A percentile compares a stretch with the other conserved stretches of the same genome.
phyloP scores from a whole-genome alignment of 2,888 invertebrate genomes.

The Pyrocoelia pectoralis region DNA sequence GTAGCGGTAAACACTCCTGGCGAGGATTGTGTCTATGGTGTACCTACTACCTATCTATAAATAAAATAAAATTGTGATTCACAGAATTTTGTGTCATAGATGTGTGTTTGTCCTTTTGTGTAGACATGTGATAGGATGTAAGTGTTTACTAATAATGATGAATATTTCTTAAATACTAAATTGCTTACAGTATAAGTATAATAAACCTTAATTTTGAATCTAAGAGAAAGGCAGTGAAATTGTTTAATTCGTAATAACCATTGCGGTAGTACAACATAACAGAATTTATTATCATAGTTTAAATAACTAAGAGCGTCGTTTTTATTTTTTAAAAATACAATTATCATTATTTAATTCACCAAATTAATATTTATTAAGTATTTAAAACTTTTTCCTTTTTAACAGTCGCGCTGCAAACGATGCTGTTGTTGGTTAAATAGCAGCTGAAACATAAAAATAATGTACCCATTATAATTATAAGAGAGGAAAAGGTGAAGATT shows the following conservation, averaged over 20 bases:
- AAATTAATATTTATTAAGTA: background rate
- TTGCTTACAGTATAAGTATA: too few species aligned
- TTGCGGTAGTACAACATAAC: background rate
- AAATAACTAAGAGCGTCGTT: background rate
- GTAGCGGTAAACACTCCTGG: too few species aligned
- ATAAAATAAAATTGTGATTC: too few species aligned
- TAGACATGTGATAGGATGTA: too few species aligned
- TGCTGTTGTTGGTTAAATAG: constrained; percentile 21
- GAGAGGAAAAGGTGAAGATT: constrained; percentile 3
- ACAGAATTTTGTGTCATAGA: too few species aligned
- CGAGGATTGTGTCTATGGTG: too few species aligned
- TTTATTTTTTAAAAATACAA: constrained; percentile 1
- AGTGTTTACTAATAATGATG: too few species aligned
- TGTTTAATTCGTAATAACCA: background rate
- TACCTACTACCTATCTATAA: too few species aligned
- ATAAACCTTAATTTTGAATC: too few species aligned
- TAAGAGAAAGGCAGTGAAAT: background rate
- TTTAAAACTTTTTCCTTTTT: background rate
- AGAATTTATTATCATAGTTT: background rate
- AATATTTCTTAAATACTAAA: too few species aligned
- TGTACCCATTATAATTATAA: constrained; percentile 24
- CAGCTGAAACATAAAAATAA: constrained; percentile 29
- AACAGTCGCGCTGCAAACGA: constrained; percentile 35
- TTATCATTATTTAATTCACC: background rate
- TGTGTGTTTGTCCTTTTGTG: too few species aligned